These are phyloP conservation scores for Drosophila putrida DNA, from an alignment of 2,888 invertebrate species.

Conservation along the genomic window DNA sequence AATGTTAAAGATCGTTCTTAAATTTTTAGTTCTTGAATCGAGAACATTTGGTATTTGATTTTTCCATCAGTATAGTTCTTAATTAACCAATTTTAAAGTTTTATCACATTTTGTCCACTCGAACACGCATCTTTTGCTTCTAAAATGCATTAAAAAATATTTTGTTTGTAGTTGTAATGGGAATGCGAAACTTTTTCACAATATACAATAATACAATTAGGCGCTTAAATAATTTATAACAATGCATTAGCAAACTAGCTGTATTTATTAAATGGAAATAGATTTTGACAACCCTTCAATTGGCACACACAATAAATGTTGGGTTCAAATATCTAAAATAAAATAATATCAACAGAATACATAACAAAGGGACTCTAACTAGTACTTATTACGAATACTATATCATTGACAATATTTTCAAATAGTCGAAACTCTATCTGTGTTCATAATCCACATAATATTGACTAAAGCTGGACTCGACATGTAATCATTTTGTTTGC, in stretches of 20 bases:
- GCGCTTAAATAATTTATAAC: constrained; percentile 42
- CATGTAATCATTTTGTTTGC: constrained; percentile 46
- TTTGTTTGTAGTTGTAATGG: neutral
- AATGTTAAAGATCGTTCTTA: too few relatives aligned
- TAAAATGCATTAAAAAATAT: neutral
- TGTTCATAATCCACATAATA: constrained; percentile 36
- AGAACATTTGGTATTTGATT: too few relatives aligned
- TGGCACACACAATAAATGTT: neutral
- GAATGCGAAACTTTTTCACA: constrained; percentile 13
- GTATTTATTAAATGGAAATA: constrained; percentile 8
- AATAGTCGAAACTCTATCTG: neutral
- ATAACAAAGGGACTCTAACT: neutral
- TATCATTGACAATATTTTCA: neutral
- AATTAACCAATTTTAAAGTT: too few relatives aligned
- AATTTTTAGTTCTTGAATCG: too few relatives aligned
- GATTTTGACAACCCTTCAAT: neutral
- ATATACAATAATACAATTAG: constrained; percentile 47
- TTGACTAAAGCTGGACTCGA: constrained; percentile 34
- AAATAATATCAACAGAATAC: neutral
- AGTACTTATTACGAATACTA: neutral
- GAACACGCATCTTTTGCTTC: neutral
- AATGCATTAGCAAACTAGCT: constrained; percentile 24
- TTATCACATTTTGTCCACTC: neutral
- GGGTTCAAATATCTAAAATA: neutral
- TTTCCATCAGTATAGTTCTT: too few relatives aligned